These are phyloP conservation scores for Protonibea diacanthus DNA, from an alignment of 2,797 vertebrate genomes.

Conservation along the genomic window DNA sequence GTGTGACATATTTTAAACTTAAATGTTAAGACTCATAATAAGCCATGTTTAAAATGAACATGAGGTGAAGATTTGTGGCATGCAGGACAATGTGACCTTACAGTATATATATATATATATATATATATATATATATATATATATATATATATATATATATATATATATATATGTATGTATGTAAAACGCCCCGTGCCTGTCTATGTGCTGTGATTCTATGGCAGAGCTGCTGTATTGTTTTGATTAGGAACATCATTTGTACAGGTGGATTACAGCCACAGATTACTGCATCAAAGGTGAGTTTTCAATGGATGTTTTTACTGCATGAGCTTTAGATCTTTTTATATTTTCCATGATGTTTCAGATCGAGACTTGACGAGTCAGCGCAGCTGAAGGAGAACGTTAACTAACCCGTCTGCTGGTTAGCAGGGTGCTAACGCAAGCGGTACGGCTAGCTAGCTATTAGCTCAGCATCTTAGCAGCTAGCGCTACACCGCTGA, in stretches of 20 bases:
- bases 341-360: neutral
- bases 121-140: no score
- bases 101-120: no score
- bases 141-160: no score
- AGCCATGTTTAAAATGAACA: no score
- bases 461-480: slow-evolving; percentile 12
- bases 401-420: neutral
- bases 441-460: slow-evolving; percentile 15
- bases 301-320: neutral
- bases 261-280: slow-evolving; percentile 17
- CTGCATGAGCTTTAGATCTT: rapidly evolving
- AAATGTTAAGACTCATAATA: no score
- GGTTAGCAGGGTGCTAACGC: slow-evolving; percentile 11
- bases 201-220: slow-evolving; percentile 34
- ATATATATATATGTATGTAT: no score
- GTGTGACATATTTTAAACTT: no score
- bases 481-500: neutral
- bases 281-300: slow-evolving; percentile 36
- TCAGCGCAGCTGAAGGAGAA: neutral
- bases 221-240: slow-evolving; percentile 68
- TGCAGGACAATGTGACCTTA: no score
- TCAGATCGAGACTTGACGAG: neutral
- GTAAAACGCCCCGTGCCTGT: no score
- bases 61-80: no score
- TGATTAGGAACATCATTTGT: slow-evolving; percentile 59